Percentiles rank a stretch among this genome's conserved stretches.
phyloP scores from a whole-genome alignment of 1,140 invertebrate species.

The Caenorhabditis briggsae region DNA sequence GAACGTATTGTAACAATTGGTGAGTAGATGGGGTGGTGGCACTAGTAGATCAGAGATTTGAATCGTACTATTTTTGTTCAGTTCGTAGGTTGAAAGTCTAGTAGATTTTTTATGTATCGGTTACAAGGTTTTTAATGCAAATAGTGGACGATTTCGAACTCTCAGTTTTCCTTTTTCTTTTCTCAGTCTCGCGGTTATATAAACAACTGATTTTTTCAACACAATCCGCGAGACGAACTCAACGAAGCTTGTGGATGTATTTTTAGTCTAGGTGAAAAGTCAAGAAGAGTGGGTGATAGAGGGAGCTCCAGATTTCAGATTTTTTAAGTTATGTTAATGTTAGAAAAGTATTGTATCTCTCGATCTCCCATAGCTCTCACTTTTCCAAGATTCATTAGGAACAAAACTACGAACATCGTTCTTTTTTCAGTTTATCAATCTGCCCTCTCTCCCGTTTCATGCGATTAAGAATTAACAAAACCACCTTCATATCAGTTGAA shows the following conservation, averaged over 20 bases:
- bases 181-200: slow-evolving; percentile 31
- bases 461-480: slow-evolving; percentile 48
- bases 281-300: neutral
- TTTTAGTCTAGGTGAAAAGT: slow-evolving; percentile 23
- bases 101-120: slow-evolving; percentile 21
- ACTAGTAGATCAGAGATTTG: neutral
- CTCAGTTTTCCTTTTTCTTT: neutral
- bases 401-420: slow-evolving; percentile 25
- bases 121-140: slow-evolving; percentile 39
- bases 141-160: slow-evolving; percentile 43
- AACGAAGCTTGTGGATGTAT: slow-evolving; percentile 38
- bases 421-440: no score
- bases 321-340: neutral
- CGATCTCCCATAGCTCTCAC: neutral
- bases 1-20: slow-evolving; percentile 47
- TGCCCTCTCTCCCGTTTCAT: neutral
- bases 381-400: neutral
- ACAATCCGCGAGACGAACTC: slow-evolving; percentile 40
- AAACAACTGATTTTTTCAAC: slow-evolving; percentile 54
- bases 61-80: neutral
- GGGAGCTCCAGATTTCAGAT: neutral
- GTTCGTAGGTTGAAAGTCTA: neutral
- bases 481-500: neutral
- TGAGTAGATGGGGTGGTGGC: neutral
- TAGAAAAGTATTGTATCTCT: neutral